These are phyloP conservation scores for Megaptera novaeangliae DNA, from an alignment of 2,113 vertebrate species.

Conservation along the genomic window DNA sequence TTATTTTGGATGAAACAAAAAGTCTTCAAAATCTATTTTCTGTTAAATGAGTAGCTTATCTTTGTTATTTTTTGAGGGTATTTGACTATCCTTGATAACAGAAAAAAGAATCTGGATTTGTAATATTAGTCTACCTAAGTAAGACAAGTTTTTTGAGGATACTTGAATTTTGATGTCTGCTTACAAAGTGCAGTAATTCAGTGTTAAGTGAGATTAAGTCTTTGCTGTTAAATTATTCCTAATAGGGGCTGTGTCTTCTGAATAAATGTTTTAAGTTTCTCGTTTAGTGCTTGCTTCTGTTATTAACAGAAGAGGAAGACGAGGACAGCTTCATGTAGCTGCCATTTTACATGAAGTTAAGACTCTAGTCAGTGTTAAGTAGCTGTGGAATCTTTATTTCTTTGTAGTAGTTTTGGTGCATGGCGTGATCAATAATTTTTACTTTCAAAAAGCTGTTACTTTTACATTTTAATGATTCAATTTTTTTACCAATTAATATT, in stretches of 20 bases:
- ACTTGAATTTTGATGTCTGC: slow-evolving; percentile 9
- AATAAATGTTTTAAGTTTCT: slow-evolving; percentile 15
- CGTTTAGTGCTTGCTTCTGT: not conserved
- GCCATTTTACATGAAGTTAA: not conserved
- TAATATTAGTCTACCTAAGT: not conserved
- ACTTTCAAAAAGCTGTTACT: not conserved
- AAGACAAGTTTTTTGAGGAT: slow-evolving; percentile 35
- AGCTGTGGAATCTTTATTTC: not conserved
- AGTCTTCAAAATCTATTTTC: not conserved
- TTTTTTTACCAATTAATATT: not conserved
- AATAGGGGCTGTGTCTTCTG: not conserved
- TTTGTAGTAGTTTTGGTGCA: not conserved
- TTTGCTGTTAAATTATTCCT: slow-evolving; percentile 32
- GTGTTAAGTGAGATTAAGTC: not conserved
- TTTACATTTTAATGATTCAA: slow-evolving; percentile 1
- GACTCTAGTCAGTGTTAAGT: not conserved
- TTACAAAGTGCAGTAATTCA: slow-evolving; percentile 22
- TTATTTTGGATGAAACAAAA: slow-evolving; percentile 11
- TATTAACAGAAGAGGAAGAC: not conserved
- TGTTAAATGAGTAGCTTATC: not conserved
- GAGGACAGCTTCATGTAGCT: not conserved
- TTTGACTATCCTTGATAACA: not conserved
- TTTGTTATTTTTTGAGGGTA: not conserved
- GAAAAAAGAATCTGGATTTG: not conserved
- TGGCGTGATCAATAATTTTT: not conserved